Conservation (phyloP, 2,888 invertebrate genomes). For the Arge pagana region DNA sequence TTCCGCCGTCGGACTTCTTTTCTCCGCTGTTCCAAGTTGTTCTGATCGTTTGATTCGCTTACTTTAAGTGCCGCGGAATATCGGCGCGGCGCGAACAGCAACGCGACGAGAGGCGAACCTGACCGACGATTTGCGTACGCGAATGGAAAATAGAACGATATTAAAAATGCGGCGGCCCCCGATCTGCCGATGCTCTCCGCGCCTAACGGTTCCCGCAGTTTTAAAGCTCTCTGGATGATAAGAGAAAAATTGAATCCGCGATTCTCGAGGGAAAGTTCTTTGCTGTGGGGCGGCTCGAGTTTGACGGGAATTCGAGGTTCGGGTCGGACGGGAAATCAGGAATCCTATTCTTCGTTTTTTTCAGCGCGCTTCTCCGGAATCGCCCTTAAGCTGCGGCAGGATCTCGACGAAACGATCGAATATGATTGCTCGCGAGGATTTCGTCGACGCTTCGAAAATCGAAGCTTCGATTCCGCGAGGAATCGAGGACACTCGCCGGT, state of each 20-base stretch:
- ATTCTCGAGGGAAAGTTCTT: conserved; percentile 13
- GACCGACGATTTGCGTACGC: too few species aligned
- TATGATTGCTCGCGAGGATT: conserved; percentile 45
- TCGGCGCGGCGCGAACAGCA: too few species aligned
- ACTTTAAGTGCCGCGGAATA: too few species aligned
- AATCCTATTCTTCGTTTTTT: conserved; percentile 31
- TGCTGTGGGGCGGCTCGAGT: background rate
- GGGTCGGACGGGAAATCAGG: conserved; percentile 12
- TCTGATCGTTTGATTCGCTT: too few species aligned
- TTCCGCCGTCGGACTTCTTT: too few species aligned
- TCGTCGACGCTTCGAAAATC: conserved; percentile 6
- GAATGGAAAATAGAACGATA: too few species aligned
- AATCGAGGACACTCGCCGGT: conserved; percentile 15
- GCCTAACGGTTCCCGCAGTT: too few species aligned
- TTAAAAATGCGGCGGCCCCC: too few species aligned
- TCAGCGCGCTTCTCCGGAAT: conserved; percentile 8
- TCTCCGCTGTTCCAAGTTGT: too few species aligned
- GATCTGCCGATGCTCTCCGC: too few species aligned
- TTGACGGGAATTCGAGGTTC: background rate
- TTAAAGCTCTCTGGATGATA: too few species aligned
- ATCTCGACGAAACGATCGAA: conserved; percentile 34
- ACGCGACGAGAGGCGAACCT: too few species aligned
- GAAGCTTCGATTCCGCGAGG: conserved; percentile 1
- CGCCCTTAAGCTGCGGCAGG: conserved; percentile 35
- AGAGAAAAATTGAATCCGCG: conserved; percentile 19